Conservation (phyloP, 2,888 invertebrate species). For the Saturnia japonica region DNA sequence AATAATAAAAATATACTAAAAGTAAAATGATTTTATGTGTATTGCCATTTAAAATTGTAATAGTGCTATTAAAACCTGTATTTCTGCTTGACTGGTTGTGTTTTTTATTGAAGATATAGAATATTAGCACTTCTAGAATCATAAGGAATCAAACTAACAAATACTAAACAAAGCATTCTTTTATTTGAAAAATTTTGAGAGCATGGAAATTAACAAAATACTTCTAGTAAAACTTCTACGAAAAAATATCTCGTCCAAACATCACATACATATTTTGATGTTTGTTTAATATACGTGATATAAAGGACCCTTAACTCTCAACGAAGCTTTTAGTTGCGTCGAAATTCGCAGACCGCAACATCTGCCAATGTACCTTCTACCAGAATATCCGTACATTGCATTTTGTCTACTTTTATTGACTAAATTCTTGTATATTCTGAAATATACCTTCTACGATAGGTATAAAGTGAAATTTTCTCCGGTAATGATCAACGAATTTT, state of each 20-base stretch:
- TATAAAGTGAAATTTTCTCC: slow-evolving; percentile 39
- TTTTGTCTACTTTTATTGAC: slow-evolving; percentile 60
- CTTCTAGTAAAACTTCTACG: neutral
- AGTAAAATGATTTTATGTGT: no score
- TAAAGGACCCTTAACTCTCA: slow-evolving; percentile 55
- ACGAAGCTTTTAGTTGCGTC: slow-evolving; percentile 71
- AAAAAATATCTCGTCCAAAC: slow-evolving; percentile 11
- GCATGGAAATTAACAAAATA: neutral
- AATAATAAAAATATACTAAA: no score
- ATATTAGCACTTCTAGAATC: no score
- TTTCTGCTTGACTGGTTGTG: no score
- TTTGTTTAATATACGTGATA: slow-evolving; percentile 18
- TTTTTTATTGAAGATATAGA: no score
- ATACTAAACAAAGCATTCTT: no score
- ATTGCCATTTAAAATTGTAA: no score
- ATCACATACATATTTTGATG: neutral
- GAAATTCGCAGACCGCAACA: slow-evolving; percentile 77
- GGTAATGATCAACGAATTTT: slow-evolving; percentile 35
- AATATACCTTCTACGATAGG: slow-evolving; percentile 31
- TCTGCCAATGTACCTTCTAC: slow-evolving; percentile 67
- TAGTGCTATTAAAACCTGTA: no score
- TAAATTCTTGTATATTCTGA: slow-evolving; percentile 30
- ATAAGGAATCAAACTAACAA: no score
- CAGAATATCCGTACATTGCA: slow-evolving; percentile 69
- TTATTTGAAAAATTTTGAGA: no score